Percentiles rank a stretch among this genome's conserved stretches.
Conservation (phyloP, 2,888 invertebrate genomes). For the Morpho deidamia region DNA sequence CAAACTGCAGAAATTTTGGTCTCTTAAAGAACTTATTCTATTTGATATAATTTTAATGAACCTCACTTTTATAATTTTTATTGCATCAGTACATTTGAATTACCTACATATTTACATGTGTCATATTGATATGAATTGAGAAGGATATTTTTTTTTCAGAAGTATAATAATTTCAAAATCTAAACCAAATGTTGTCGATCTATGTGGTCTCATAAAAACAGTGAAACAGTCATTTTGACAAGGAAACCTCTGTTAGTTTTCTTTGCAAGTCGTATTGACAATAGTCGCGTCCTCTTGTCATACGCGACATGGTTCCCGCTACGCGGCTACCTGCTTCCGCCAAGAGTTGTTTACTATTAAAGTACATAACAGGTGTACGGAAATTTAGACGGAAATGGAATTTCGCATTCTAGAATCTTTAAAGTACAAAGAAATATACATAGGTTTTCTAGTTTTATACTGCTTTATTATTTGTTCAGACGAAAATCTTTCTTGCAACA, state of each 20-base stretch:
- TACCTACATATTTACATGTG: too few species aligned
- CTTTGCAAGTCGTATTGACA: conserved; percentile 64
- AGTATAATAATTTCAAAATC: too few species aligned
- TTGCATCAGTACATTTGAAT: too few species aligned
- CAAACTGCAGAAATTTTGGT: too few species aligned
- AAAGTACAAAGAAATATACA: too few species aligned
- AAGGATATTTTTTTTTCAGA: too few species aligned
- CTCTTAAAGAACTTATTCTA: too few species aligned
- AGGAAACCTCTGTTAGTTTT: conserved; percentile 67
- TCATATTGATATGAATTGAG: too few species aligned
- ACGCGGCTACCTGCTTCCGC: conserved; percentile 32
- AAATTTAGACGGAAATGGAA: conserved; percentile 10
- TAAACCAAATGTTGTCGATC: conserved; percentile 37
- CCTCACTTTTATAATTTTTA: too few species aligned
- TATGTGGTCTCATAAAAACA: conserved; percentile 50
- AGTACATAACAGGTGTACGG: conserved; percentile 16
- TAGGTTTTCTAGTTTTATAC: too few species aligned
- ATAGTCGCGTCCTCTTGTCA: conserved; percentile 40
- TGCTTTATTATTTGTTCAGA: not conserved
- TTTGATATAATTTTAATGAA: too few species aligned
- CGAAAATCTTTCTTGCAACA: not conserved
- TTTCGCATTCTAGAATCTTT: not conserved
- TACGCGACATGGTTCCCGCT: conserved; percentile 36
- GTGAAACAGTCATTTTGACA: conserved; percentile 58
- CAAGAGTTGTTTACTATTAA: conserved; percentile 17